Base-by-base conservation (phyloP, 2,888 invertebrate species). In the Caenorhabditis virilis region DNA sequence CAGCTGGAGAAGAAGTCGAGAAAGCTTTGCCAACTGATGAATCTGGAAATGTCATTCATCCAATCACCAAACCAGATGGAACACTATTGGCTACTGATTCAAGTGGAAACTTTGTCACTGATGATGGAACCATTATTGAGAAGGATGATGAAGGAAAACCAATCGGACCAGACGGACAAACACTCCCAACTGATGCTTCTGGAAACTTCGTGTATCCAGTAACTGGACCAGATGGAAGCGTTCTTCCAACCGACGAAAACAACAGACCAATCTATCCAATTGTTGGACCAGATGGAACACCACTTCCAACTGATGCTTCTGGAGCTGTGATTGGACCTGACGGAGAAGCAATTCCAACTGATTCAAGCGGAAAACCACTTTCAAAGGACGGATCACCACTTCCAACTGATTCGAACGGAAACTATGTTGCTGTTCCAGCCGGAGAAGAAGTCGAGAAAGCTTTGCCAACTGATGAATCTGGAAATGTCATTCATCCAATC, bases 341-440 rank as follows among this genome's bases (percentile, higher is more conserved):
- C 33, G 73, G 73, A 18, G 20, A 52, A 20, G 18, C 55, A 13
- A 27, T 74, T 11, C 58, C 61, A 3, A 74, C 73, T 2, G 71
- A 71, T 39, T 25, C 36, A 6, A 22, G 43, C 4, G 71, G 69
- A 57, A 52, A 60, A 11, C 64, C 61, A 9, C 13, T 63, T 15
- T 46, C 36, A 9, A 27, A 39, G 20, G 57, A 60, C 16, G 62
- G 3, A 46, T 33, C 35, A 46, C 74, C 74, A 9, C 54, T 74
- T 42, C 75, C 75, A 1, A 76, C 76, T 9, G 76, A 76, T 45
- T 54, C 51, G 33, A 49, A 53, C 20, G 73, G 77, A n/a, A 58
- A 56, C 23, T 35, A 33, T 20, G 50, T 77, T 20, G 45, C 57
- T 23, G 66, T 76, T 13, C 51, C 74, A 2, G 51, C 60, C 38